Evolutionary conservation across 1,140 invertebrate species (phyloP).

Genomic region (Drosophila pectinifera): DNA sequence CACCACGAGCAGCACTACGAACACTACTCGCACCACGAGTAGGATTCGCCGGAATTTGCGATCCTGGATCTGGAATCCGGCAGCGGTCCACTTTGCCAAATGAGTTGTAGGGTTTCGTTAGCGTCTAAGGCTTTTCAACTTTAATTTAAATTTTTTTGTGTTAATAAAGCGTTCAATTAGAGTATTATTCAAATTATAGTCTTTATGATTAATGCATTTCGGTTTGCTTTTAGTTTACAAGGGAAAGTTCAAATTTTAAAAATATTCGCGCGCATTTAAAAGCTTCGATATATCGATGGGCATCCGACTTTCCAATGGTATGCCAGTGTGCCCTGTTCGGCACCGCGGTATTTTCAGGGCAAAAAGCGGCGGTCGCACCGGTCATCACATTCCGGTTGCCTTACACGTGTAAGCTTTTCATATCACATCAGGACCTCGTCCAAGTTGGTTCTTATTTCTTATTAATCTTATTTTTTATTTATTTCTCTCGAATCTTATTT

Average conservation of each 20-base stretch:
- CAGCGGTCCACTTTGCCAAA: constrained; percentile 55
- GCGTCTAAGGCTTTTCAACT: constrained; percentile 34
- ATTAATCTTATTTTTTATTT: too few relatives aligned
- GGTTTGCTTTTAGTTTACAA: too few relatives aligned
- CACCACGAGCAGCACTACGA: constrained; percentile 79
- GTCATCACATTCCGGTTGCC: neutral
- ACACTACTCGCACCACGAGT: constrained; percentile 78
- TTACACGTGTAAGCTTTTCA: neutral
- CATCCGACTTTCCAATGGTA: too few relatives aligned
- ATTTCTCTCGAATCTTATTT: too few relatives aligned
- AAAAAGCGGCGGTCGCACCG: neutral
- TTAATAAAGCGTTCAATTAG: constrained; percentile 55
- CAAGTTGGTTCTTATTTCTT: too few relatives aligned
- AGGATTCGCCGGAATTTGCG: constrained; percentile 4
- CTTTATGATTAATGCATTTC: too few relatives aligned
- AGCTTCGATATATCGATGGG: too few relatives aligned
- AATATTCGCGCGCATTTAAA: too few relatives aligned
- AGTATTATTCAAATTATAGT: constrained; percentile 8
- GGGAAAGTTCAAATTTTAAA: too few relatives aligned
- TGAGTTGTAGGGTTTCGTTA: constrained; percentile 43
- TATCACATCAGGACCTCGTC: neutral
- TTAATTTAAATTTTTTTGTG: constrained; percentile 23
- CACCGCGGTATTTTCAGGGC: too few relatives aligned
- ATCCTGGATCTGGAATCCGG: neutral
- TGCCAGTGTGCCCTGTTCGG: too few relatives aligned